phyloP scores from a whole-genome alignment of 2,888 invertebrate genomes.

The Dendrolimus houi region DNA sequence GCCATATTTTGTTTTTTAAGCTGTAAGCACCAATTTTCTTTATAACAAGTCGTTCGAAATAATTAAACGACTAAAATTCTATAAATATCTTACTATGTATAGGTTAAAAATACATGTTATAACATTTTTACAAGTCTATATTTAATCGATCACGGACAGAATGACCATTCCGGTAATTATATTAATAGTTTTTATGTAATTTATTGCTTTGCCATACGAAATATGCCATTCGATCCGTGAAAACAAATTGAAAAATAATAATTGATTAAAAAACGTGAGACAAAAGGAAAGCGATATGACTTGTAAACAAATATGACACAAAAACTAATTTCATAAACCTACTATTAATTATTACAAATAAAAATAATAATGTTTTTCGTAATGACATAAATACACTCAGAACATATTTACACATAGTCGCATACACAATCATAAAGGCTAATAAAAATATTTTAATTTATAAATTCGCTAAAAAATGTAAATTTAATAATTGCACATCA shows the following conservation, averaged over 20 bases:
- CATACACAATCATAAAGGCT: conserved; percentile 33
- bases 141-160: conserved; percentile 27
- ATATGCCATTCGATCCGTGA: background rate
- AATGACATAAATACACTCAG: conserved; percentile 40
- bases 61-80: conserved; percentile 76
- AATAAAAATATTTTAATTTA: conserved; percentile 57
- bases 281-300: conserved; percentile 8
- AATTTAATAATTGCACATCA: conserved; percentile 51
- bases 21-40: conserved; percentile 76
- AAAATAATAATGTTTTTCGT: conserved; percentile 28
- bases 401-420: conserved; percentile 61
- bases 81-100: conserved; percentile 75
- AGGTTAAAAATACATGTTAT: conserved; percentile 76
- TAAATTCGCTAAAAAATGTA: conserved; percentile 64
- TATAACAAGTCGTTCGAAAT: conserved; percentile 77
- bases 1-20: conserved; percentile 64
- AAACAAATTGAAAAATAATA: background rate
- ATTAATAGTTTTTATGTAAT: conserved; percentile 7
- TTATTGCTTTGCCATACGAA: background rate
- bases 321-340: conserved; percentile 30
- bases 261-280: background rate
- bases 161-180: conserved; percentile 3
- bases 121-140: conserved; percentile 76
- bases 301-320: conserved; percentile 34
- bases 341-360: conserved; percentile 39